phyloP scores from a whole-genome alignment of 92 coral and sea anemone genomes.

The Epizoanthus illoricatus region DNA sequence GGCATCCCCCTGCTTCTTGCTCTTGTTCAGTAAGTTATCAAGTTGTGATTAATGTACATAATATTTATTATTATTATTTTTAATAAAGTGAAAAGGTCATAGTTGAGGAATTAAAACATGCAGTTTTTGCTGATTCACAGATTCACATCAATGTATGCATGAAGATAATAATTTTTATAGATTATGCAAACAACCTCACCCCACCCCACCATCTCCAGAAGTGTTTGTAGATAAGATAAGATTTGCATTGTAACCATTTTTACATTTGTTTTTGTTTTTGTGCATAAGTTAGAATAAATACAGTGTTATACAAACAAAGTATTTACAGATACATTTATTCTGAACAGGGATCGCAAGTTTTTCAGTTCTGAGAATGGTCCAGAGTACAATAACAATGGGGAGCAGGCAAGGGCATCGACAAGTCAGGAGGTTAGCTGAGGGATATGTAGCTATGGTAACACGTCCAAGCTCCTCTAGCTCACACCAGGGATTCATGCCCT shows the following conservation, averaged over 20 bases:
- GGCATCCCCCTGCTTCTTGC: constrained; percentile 93
- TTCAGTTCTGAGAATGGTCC: constrained; percentile 48
- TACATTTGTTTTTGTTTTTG: no score
- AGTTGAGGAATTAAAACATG: no score
- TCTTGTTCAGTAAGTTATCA: constrained; percentile 79
- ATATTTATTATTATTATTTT: not conserved
- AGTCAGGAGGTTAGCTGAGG: constrained; percentile 58
- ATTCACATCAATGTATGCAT: no score
- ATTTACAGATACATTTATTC: not conserved
- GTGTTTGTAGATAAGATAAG: no score
- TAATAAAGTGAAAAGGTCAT: not conserved
- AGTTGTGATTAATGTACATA: not conserved
- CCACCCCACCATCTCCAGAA: no score
- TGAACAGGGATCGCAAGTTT: constrained; percentile 54
- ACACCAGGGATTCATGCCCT: no score
- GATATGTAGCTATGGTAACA: not conserved
- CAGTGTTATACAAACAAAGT: not conserved
- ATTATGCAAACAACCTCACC: no score
- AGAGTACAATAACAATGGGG: constrained; percentile 43
- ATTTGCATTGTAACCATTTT: no score
- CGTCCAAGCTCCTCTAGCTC: no score
- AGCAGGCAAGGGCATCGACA: constrained; percentile 59
- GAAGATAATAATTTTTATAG: no score
- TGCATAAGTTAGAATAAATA: no score
- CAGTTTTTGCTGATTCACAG: no score